Conservation (phyloP, 1,140 invertebrate species). For the Formica selysi region DNA sequence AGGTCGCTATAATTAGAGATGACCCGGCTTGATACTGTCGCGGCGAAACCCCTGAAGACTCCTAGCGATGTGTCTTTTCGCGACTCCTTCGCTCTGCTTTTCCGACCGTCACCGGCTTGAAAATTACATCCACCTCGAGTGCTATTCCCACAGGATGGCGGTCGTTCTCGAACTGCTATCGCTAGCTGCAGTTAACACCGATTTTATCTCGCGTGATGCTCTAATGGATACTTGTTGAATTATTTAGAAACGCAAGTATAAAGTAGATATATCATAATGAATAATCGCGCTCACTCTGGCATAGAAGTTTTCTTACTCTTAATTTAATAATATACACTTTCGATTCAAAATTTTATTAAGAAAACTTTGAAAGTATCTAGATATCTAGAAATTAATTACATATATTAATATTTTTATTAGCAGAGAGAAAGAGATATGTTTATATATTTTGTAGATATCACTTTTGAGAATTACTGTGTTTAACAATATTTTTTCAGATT, state of each 20-base stretch:
- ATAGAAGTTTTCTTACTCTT: neutral
- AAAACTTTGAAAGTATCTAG: neutral
- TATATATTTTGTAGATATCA: neutral
- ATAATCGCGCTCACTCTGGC: neutral
- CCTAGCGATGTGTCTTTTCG: conserved; percentile 42
- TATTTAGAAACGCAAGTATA: neutral
- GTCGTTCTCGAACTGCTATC: conserved; percentile 6
- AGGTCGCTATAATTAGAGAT: conserved; percentile 72
- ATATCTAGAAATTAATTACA: neutral
- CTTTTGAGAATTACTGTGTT: neutral
- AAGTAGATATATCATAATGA: neutral
- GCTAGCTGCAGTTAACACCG: conserved; percentile 16
- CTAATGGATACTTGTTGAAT: conserved; percentile 24
- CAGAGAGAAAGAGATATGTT: neutral
- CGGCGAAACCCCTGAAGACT: conserved; percentile 1
- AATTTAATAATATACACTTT: neutral
- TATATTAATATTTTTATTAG: neutral
- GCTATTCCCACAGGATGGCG: conserved; percentile 9
- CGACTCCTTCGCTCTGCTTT: conserved; percentile 29
- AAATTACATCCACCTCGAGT: conserved; percentile 59
- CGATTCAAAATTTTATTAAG: neutral
- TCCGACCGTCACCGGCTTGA: conserved; percentile 8
- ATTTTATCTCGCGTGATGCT: conserved; percentile 12
- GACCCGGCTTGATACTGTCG: conserved; percentile 67
- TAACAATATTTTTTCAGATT: neutral